Conservation (phyloP, 1,140 invertebrate species). For the Lucilia sericata region DNA sequence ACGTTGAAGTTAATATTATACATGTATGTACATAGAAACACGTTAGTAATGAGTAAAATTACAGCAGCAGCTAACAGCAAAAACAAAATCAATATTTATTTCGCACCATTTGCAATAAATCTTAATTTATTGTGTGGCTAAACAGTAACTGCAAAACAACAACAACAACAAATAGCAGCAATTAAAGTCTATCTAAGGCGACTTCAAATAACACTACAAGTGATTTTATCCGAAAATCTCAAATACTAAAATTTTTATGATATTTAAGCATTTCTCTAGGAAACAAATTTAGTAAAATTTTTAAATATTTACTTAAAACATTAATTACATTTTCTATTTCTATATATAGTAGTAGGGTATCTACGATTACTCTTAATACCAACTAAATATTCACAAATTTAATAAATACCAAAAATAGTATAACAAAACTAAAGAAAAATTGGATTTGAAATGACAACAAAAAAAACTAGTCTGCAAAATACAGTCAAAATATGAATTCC, state of each 20-base stretch:
- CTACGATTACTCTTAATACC: background rate
- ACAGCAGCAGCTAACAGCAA: constrained; percentile 9
- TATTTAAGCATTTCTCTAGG: too few relatives aligned
- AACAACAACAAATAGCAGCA: background rate
- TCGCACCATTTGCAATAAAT: constrained; percentile 40
- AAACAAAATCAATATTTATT: constrained; percentile 29
- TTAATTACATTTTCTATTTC: background rate
- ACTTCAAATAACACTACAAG: background rate
- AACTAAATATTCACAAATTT: background rate
- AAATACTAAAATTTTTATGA: too few relatives aligned
- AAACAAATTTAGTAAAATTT: too few relatives aligned
- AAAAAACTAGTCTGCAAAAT: constrained; percentile 16
- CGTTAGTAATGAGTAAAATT: constrained; percentile 34
- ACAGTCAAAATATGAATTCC: constrained; percentile 22
- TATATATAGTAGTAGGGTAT: background rate
- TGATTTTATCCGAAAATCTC: too few relatives aligned
- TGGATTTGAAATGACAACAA: background rate
- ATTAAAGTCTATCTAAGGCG: background rate
- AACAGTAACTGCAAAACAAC: background rate
- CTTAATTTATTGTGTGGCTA: constrained; percentile 32
- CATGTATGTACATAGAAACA: background rate
- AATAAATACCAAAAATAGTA: too few relatives aligned
- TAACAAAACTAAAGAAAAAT: too few relatives aligned
- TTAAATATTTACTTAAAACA: background rate
- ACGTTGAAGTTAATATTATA: too few relatives aligned